Evolutionary conservation across 2,888 invertebrate species (phyloP).

Genomic region (Masnerella sp.): DNA sequence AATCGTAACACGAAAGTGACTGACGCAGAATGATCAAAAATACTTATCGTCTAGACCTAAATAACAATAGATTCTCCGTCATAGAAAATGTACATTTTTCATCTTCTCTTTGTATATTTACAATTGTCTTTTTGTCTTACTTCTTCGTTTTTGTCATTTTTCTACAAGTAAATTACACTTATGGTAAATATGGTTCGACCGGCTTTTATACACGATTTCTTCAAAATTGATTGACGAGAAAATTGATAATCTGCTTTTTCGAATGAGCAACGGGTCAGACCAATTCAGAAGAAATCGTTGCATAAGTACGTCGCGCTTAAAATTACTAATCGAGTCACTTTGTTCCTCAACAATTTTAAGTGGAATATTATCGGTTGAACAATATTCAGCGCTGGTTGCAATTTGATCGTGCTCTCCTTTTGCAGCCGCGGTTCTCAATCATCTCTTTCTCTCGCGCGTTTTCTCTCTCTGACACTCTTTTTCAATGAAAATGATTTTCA

Average conservation of each 20-base stretch:
- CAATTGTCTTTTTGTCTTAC: conserved; percentile 33
- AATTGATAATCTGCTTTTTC: too few relatives aligned
- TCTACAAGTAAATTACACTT: conserved; percentile 52
- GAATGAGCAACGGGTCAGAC: conserved; percentile 7
- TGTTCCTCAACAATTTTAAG: conserved; percentile 46
- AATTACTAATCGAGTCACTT: conserved; percentile 50
- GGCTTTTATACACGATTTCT: conserved; percentile 11
- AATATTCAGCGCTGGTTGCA: conserved; percentile 53
- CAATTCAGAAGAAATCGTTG: conserved; percentile 47
- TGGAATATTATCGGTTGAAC: conserved; percentile 46
- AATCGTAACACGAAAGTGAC: conserved; percentile 35
- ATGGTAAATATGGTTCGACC: conserved; percentile 40
- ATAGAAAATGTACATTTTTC: conserved; percentile 59
- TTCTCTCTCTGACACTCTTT: too few relatives aligned
- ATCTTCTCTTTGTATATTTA: conserved; percentile 42
- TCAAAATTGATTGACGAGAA: neutral
- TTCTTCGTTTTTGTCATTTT: conserved; percentile 18
- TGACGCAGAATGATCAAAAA: conserved; percentile 51
- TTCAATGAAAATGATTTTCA: conserved; percentile 26
- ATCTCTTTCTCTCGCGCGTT: too few relatives aligned
- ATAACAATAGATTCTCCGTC: conserved; percentile 58
- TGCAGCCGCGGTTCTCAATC: too few relatives aligned
- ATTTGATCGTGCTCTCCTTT: conserved; percentile 11
- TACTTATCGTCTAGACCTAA: conserved; percentile 59
- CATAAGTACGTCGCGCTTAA: conserved; percentile 49